phyloP scores from a whole-genome alignment of 2,888 invertebrate species.

The Drosophila infuscata region DNA sequence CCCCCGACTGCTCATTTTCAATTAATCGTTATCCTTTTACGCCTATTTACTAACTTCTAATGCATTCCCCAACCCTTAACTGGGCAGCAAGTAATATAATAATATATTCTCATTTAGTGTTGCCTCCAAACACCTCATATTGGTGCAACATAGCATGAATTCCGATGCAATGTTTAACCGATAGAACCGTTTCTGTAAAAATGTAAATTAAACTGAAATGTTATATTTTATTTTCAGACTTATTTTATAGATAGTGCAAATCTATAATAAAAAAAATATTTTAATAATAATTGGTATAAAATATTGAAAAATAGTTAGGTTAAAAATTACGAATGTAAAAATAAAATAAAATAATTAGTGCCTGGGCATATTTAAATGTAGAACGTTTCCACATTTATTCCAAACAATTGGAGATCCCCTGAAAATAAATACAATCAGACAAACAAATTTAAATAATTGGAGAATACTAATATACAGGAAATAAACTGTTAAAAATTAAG shows the following conservation, averaged over 20 bases:
- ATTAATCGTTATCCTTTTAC: not conserved
- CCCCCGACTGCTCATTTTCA: not conserved
- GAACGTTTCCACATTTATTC: not conserved
- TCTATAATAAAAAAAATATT: no score
- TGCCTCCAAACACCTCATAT: not conserved
- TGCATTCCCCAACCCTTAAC: not conserved
- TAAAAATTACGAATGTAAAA: not conserved
- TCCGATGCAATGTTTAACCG: not conserved
- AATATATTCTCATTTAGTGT: not conserved
- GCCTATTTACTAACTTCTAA: not conserved
- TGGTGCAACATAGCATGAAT: not conserved
- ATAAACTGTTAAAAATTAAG: not conserved
- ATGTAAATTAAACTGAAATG: not conserved
- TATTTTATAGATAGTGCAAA: no score
- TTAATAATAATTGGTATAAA: not conserved
- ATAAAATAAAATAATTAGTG: not conserved
- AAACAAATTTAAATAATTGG: no score
- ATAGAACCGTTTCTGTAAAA: not conserved
- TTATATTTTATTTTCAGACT: not conserved
- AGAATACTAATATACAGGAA: no score
- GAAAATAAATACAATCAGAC: no score
- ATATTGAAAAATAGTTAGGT: not conserved
- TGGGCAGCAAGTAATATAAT: not conserved
- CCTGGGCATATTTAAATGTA: not conserved
- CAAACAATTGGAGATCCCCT: no score